Base-by-base conservation (phyloP, 2,113 vertebrate species). In the Orientallactaga bullata region DNA sequence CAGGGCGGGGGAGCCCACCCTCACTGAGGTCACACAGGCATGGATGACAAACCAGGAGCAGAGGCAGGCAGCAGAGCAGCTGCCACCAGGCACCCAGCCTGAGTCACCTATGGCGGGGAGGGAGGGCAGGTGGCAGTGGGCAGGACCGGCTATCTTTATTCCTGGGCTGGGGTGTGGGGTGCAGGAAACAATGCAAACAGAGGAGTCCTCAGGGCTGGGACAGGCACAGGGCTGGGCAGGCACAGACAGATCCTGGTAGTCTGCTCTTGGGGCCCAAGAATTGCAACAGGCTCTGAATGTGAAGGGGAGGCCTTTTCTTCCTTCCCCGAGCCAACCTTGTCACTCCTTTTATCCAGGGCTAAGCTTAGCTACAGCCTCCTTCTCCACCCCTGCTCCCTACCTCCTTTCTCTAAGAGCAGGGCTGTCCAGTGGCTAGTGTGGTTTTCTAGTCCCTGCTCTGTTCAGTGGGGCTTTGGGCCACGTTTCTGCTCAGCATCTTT, bases 41-140 rank as follows among this genome's bases (percentile, higher is more conserved):
- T 65, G 30, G 96, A 96, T 95, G 97, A 88, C 97, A 97, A 98
- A 98, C 97, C 85, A 95, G 97, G 97, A 98, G 96, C 98, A 98
- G 98, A 98, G 98, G 98, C 93, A 94, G 60, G 63, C 95, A 83
- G 71, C 68, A 7, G 65, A 66, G 81, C 7, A 0, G 39, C 65
- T 1, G 96, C 97, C 97, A 94, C 95, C 92, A 77, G 82, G 96
- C 89, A 37, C 81, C 88, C 74, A 66, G 95, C 95, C 91, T 97
- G 97, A 98, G 98, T 98, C 98, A 98, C 98, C 96, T 90, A 21
- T 47, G 60, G 60, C 23, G 61, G 92, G 28, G 51, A 6, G 73
- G 96, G 78, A 96, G 96, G 98, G 97, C 88, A 82, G 95, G 97
- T 66, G 20, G 90, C 1, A 0, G 66, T 66, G 79, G 87, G 85